phyloP scores from a whole-genome alignment of 2,797 vertebrate genomes.

The Rhinatrema bivittatum region DNA sequence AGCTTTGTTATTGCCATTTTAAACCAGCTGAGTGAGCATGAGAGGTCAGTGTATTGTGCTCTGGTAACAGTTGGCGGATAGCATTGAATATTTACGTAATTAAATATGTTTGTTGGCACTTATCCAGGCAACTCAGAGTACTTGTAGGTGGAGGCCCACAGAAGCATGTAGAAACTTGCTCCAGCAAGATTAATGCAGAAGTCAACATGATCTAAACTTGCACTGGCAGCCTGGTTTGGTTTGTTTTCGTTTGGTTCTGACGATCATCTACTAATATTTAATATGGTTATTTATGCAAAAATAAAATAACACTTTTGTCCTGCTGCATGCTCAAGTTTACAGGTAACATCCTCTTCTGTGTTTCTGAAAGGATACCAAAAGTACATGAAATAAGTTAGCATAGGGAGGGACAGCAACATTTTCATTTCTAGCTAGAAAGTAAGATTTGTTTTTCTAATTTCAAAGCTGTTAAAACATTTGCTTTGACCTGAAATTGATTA shows the following conservation, averaged over 20 bases:
- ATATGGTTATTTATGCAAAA: constrained; percentile 26
- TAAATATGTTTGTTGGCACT: constrained; percentile 35
- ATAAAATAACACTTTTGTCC: constrained; percentile 3
- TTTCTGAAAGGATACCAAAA: constrained; percentile 8
- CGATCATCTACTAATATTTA: constrained; percentile 22
- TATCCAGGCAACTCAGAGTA: constrained; percentile 30
- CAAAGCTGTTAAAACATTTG: no score
- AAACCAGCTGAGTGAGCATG: constrained; percentile 23
- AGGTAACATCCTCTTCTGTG: constrained; percentile 11
- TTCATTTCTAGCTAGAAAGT: no score
- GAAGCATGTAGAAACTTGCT: constrained; percentile 43
- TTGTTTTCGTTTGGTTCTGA: constrained; percentile 33
- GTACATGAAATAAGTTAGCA: no score
- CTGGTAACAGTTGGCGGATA: constrained; percentile 44
- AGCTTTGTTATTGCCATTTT: constrained; percentile 31
- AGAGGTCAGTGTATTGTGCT: constrained; percentile 33
- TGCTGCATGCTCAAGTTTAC: constrained; percentile 6
- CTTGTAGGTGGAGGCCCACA: constrained; percentile 13
- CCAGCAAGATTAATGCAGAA: constrained; percentile 37
- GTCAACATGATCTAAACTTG: constrained; percentile 16
- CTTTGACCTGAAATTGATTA: no score
- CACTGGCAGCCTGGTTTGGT: constrained; percentile 16
- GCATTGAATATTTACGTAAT: constrained; percentile 31
- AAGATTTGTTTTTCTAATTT: no score
- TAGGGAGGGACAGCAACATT: no score